Evolutionary conservation across 30 jellyfish, hydroid and myxozoan species (phyloP).

Genomic region (Hydractinia echinata): DNA sequence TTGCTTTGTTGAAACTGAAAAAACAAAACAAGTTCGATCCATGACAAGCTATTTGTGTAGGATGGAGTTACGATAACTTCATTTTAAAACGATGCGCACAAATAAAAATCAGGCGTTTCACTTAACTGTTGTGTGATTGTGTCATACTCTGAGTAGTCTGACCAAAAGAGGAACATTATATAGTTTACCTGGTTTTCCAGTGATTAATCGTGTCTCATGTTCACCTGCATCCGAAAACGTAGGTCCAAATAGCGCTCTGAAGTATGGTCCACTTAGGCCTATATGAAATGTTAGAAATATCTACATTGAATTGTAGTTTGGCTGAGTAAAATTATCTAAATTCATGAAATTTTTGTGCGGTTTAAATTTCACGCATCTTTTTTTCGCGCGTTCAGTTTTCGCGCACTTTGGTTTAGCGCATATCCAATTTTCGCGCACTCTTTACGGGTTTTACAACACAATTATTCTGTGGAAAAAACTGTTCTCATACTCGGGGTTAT

Average conservation of each 20-base stretch:
- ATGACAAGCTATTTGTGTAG: neutral
- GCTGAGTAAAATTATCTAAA: neutral
- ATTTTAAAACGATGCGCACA: neutral
- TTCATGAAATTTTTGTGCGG: neutral
- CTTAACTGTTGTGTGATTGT: no score
- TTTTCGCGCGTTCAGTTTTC: neutral
- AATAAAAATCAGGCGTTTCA: neutral
- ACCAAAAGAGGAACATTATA: neutral
- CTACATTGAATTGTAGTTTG: no score
- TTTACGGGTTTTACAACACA: no score
- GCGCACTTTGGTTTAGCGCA: conserved; percentile 8
- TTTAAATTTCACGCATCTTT: neutral
- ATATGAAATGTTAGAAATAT: neutral
- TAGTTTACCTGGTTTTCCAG: conserved; percentile 24
- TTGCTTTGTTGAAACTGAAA: conserved; percentile 23
- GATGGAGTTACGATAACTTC: neutral
- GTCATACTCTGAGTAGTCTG: no score
- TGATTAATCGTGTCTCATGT: conserved; percentile 27
- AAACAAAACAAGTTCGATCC: neutral
- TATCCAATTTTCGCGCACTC: conserved; percentile 10
- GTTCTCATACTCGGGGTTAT: no score
- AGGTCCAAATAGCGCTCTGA: conserved; percentile 66
- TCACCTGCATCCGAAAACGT: conserved; percentile 29
- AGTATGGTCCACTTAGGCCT: conserved; percentile 85
- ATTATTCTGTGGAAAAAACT: no score